Conservation (phyloP, 2,797 vertebrate species). For the Spinus olivaceus region DNA sequence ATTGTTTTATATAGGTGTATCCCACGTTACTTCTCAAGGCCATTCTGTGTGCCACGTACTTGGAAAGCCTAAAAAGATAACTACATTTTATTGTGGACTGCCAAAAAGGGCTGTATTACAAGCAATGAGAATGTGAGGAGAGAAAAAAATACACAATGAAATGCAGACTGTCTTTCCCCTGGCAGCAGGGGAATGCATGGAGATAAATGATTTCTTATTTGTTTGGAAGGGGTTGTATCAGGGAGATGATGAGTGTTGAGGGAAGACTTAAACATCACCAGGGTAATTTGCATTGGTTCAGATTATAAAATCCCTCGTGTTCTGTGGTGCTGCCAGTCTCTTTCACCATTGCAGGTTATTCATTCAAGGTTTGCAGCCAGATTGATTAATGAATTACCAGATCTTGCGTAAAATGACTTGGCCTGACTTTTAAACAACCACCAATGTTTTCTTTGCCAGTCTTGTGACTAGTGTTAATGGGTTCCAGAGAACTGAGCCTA, state of each 20-base stretch:
- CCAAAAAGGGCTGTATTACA: slow-evolving; percentile 43
- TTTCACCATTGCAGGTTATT: slow-evolving; percentile 74
- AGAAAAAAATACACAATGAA: not conserved
- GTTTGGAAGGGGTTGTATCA: slow-evolving; percentile 44
- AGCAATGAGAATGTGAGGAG: not conserved
- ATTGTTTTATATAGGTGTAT: not conserved
- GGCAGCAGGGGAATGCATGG: slow-evolving; percentile 37
- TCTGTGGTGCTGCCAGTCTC: slow-evolving; percentile 49
- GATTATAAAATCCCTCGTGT: slow-evolving; percentile 22
- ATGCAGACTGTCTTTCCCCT: not conserved
- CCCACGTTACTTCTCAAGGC: slow-evolving; percentile 38
- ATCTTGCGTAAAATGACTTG: slow-evolving; percentile 81
- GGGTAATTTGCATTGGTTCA: slow-evolving; percentile 48
- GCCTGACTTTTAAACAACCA: slow-evolving; percentile 75
- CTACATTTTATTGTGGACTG: slow-evolving; percentile 1
- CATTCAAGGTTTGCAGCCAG: slow-evolving; percentile 77
- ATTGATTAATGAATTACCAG: slow-evolving; percentile 85
- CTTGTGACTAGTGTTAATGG: slow-evolving; percentile 78
- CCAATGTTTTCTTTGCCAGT: slow-evolving; percentile 71
- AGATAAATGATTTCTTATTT: slow-evolving; percentile 64
- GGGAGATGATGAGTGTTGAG: slow-evolving; percentile 12
- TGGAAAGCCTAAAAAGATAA: slow-evolving; percentile 40
- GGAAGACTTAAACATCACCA: slow-evolving; percentile 29
- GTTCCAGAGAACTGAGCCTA: slow-evolving; percentile 57
- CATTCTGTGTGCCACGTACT: not conserved